Evolutionary conservation across 2,797 vertebrate species (phyloP).

Genomic region (Rousettus madagascariensis): DNA sequence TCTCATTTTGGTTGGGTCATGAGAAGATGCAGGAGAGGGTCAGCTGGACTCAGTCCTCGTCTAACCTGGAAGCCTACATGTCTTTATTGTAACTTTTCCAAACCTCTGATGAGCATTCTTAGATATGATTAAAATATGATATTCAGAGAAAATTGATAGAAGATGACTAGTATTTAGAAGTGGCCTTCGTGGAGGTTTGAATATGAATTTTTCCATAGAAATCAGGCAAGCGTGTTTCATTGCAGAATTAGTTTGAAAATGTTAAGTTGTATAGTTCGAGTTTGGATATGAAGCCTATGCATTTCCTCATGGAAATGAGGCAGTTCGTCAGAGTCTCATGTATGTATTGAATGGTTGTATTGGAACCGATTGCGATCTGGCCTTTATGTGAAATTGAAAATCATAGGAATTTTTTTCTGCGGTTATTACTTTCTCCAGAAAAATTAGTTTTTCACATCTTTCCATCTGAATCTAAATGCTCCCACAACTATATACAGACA

Average conservation of each 20-base stretch:
- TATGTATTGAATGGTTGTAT: not conserved
- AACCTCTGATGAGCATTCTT: not conserved
- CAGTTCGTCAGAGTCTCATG: not conserved
- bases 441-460: not conserved
- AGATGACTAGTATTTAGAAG: not conserved
- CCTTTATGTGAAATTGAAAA: not conserved
- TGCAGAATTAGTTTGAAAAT: not conserved
- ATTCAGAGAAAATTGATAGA: not conserved
- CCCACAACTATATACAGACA: not conserved
- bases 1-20: constrained; percentile 28
- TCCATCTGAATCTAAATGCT: not conserved
- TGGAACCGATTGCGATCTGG: not conserved
- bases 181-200: not conserved
- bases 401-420: not conserved
- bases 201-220: not conserved
- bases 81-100: constrained; percentile 14
- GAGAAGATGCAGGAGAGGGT: not conserved
- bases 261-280: not conserved
- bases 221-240: not conserved
- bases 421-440: not conserved
- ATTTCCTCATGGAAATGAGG: not conserved
- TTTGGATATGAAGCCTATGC: not conserved
- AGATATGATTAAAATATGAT: not conserved
- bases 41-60: not conserved
- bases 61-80: constrained; percentile 12